Percentiles rank a stretch among this genome's conserved stretches.
Conservation (phyloP, 1,140 invertebrate genomes). For the Neodiprion fabricii region DNA sequence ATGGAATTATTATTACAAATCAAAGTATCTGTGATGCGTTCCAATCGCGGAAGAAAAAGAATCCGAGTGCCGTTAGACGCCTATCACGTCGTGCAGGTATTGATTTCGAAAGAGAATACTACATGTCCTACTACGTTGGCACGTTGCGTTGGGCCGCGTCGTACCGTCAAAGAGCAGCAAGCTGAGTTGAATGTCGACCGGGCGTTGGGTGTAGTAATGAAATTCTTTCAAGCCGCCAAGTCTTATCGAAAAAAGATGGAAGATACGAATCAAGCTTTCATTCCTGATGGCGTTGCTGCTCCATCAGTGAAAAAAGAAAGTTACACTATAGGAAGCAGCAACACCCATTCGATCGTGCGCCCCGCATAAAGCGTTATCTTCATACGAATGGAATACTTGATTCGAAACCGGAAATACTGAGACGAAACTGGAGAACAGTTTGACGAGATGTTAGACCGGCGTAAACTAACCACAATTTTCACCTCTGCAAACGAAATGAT, state of each 20-base stretch:
- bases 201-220: not conserved
- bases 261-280: slow-evolving; percentile 7
- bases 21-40: not conserved
- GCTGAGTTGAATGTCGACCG: not conserved
- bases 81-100: not conserved
- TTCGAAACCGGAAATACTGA: not conserved
- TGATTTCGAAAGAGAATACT: not conserved
- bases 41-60: not conserved
- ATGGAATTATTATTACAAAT: slow-evolving; percentile 4
- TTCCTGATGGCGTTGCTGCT: slow-evolving; percentile 3
- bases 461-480: too few relatives aligned
- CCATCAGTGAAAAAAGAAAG: slow-evolving; percentile 7
- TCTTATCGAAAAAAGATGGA: slow-evolving; percentile 7
- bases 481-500: too few relatives aligned
- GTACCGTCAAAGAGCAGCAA: not conserved
- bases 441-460: too few relatives aligned
- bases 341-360: not conserved
- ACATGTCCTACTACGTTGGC: not conserved
- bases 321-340: not conserved
- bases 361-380: not conserved
- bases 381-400: not conserved
- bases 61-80: slow-evolving; percentile 15
- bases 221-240: slow-evolving; percentile 1
- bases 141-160: not conserved
- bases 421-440: not conserved